phyloP scores from a whole-genome alignment of 2,888 invertebrate genomes.

The Oscheius myriophilus region DNA sequence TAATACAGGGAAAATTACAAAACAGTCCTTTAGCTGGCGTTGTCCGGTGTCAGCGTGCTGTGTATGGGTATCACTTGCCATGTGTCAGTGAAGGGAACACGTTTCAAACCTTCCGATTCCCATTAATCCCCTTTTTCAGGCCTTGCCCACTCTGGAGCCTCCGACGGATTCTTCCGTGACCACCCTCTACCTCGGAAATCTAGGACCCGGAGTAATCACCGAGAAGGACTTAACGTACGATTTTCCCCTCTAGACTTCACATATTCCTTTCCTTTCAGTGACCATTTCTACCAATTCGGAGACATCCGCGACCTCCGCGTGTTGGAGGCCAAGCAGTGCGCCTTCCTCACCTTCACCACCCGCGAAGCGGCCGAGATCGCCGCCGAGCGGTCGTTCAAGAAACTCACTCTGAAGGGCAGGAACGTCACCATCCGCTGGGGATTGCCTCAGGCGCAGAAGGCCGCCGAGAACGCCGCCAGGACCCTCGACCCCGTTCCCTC shows the following conservation, averaged over 20 bases:
- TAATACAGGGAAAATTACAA: no score
- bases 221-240: slow-evolving; percentile 82
- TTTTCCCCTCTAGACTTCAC: background rate
- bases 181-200: slow-evolving; percentile 94
- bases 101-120: no score
- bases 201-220: slow-evolving; percentile 83
- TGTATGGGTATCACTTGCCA: no score
- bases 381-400: slow-evolving; percentile 93
- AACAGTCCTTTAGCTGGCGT: no score
- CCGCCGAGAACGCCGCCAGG: slow-evolving; percentile 53
- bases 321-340: slow-evolving; percentile 88
- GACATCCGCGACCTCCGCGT: slow-evolving; percentile 93
- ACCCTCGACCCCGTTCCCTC: slow-evolving; percentile 63
- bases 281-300: slow-evolving; percentile 98
- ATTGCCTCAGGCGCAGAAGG: slow-evolving; percentile 83
- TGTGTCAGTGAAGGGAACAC: no score
- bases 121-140: no score
- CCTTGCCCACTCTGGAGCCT: slow-evolving; percentile 91
- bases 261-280: slow-evolving; percentile 74
- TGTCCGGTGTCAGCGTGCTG: no score
- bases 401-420: slow-evolving; percentile 80
- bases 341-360: slow-evolving; percentile 94
- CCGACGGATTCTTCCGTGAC: slow-evolving; percentile 96
- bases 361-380: slow-evolving; percentile 90
- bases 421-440: slow-evolving; percentile 98